A percentile compares a stretch with the other conserved stretches of the same genome.
phyloP scores from a whole-genome alignment of 2,797 vertebrate species.

The Semaprochilodus insignis region DNA sequence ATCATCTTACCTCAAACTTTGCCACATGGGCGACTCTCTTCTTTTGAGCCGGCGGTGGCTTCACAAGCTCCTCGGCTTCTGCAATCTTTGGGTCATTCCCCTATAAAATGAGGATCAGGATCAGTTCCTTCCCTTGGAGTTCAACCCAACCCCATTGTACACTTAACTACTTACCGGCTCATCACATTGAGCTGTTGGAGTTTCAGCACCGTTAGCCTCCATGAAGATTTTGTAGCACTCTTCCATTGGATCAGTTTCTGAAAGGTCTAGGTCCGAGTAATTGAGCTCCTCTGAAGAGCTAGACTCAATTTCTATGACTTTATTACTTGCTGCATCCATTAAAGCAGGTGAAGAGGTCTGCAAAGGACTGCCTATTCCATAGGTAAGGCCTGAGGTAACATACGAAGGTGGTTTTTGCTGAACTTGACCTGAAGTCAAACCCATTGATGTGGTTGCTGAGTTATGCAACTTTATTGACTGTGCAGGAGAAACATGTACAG shows the following conservation, averaged over 20 bases:
- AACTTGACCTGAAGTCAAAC: conserved; percentile 21
- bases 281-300: conserved; percentile 70
- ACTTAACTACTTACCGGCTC: conserved; percentile 65
- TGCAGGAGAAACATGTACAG: neutral
- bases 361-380: conserved; percentile 16
- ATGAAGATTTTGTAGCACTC: conserved; percentile 85
- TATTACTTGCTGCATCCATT: neutral
- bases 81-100: conserved; percentile 38
- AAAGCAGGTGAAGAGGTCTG: conserved; percentile 32
- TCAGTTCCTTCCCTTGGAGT: neutral
- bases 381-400: conserved; percentile 12
- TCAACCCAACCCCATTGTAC: neutral
- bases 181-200: conserved; percentile 31
- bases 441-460: neutral
- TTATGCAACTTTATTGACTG: conserved; percentile 12
- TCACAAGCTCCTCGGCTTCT: conserved; percentile 54
- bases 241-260: conserved; percentile 81
- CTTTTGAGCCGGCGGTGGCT: conserved; percentile 62
- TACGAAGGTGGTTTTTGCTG: conserved; percentile 19
- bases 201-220: conserved; percentile 72
- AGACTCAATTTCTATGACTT: conserved; percentile 59
- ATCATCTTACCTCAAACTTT: conserved; percentile 74
- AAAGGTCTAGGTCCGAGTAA: conserved; percentile 72
- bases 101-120: conserved; percentile 53
- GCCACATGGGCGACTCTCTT: conserved; percentile 76